Base-by-base conservation (phyloP, 2,888 invertebrate genomes). In the Halictus quadricinctus region DNA sequence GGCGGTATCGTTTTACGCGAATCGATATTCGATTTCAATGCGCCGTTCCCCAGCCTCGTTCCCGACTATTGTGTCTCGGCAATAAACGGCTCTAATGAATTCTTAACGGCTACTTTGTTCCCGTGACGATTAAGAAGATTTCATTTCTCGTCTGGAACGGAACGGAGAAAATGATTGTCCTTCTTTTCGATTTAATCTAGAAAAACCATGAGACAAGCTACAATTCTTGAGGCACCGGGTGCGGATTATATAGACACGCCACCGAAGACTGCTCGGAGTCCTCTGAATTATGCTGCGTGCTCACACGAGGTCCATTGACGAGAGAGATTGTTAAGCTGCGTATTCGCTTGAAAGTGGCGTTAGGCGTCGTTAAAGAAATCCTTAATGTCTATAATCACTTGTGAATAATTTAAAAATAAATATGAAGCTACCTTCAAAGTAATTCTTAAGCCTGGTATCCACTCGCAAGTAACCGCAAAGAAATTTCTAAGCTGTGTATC, bases 21-120 rank as follows among this genome's bases (percentile, higher is more conserved):
- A 84, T 84, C 84, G 79, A 84, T 84, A 84, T 70, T 75, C 84
- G 70, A 84, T 84, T 75, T 46, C 54, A 43, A 50, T 66, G 54
- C 46, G 54, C 72, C 29, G 54, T 8, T 76, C 66, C 66, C 66
- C 64, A 29, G 25, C 21, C 7, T 7, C 64, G 43, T 36, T n/a
- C 74, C 12, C 4, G 18, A 6, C 66, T 18, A 78, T 72, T 70
- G 64, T 18, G 13, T 18, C 50, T 8, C 50, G 41, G 13, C 75
- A 41, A 80, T 83, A 81, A 83, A 66, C 74, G 84, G n/a, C 43
- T 46, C 7, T 46, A 64, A 72, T 75, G 25, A 72, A 41, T 21
- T 18, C 48, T 69, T 69, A 69, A n/a, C 66, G 50, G n/a, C 41
- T 54, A n/a, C 69, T 50, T 54, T 54, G 10, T 29, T 25, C n/a